Evolutionary conservation across 2,113 vertebrate species (phyloP), one percentile per base, ranked within the genome.

Genomic region (Alaudala cheleensis): DNA sequence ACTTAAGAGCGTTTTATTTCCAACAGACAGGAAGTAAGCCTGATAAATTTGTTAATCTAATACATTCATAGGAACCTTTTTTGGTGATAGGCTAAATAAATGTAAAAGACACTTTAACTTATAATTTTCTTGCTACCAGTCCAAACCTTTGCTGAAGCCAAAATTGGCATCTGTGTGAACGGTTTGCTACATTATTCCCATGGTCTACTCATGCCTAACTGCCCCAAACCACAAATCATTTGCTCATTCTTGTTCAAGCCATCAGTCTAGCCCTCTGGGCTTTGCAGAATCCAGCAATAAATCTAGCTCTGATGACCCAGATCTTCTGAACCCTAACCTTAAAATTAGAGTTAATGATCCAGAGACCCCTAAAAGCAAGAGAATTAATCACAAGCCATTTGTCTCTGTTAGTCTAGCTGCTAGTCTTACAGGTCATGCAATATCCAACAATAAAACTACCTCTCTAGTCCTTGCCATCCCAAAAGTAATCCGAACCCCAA

Each of bases 261-360:
- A 93, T 90, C 94, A 95, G 69, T 67, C 51, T 81, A 91, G 67
- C 94, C 95, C 92, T 94, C 88, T 92, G 94, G 95, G 92, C 94
- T 97, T 97, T 97, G 88, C 80, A 94, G 95, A 95, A 95, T 96
- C 92, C 72, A 94, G 91, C 91, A 92, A 97, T 96, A 96, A 96
- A 97, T 96, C 91, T 95, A 81, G 33, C 76, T 90, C 39, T 95
- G 86, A 88, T 93, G 92, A 96, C 86, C 95, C 34, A 74, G 64
- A 83, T 96, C 94, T 96, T 94, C 82, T 94, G 92, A 97, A 93
- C 86, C 47, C 33, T 95, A 96, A 90, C 86, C 92, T 96, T 86
- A 92, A 95, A 94, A 86, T 95, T 90, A 90, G 86, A 93, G 86
- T 95, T 95, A 96, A 94, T 94, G 88, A 90, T 72, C 94, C 91